Evolutionary conservation across 2,888 invertebrate genomes (phyloP).

Genomic region (Patella pellucida): DNA sequence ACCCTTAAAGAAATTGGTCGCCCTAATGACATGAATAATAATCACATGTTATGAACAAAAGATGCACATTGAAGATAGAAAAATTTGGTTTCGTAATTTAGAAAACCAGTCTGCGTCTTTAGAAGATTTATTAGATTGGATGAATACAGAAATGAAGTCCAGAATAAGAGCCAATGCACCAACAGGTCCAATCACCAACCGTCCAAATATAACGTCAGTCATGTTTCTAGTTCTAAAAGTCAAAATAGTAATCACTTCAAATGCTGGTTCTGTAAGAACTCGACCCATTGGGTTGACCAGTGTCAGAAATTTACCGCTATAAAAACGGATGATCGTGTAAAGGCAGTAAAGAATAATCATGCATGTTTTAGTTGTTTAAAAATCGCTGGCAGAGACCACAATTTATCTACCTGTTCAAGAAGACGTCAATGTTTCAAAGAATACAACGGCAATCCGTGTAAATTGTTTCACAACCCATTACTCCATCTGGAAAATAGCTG

Average conservation of each 20-base stretch:
- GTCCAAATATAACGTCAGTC: background rate
- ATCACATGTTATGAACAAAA: slow-evolving; percentile 3
- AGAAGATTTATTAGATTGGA: slow-evolving; percentile 1
- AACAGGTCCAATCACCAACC: background rate
- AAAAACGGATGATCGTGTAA: background rate
- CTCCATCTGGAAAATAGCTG: background rate
- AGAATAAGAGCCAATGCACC: background rate
- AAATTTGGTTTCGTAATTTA: background rate
- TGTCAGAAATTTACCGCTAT: background rate
- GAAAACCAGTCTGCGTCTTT: slow-evolving; percentile 4
- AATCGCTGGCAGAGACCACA: background rate
- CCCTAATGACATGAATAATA: background rate
- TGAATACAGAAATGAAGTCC: slow-evolving; percentile 1
- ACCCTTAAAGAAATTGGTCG: background rate
- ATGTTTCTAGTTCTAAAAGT: background rate
- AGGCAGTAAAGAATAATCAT: background rate
- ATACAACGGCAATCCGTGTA: background rate
- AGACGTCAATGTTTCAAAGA: background rate
- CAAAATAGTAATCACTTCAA: background rate
- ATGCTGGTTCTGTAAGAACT: background rate
- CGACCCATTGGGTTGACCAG: background rate
- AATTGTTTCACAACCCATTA: background rate
- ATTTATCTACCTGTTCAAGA: background rate
- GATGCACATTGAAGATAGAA: background rate
- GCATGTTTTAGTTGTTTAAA: slow-evolving; percentile 1